Percentiles rank a stretch among this genome's conserved stretches.
phyloP scores from a whole-genome alignment of 37 sponge, comb jelly and placozoan genomes.

The Dysidea cf. avara region DNA sequence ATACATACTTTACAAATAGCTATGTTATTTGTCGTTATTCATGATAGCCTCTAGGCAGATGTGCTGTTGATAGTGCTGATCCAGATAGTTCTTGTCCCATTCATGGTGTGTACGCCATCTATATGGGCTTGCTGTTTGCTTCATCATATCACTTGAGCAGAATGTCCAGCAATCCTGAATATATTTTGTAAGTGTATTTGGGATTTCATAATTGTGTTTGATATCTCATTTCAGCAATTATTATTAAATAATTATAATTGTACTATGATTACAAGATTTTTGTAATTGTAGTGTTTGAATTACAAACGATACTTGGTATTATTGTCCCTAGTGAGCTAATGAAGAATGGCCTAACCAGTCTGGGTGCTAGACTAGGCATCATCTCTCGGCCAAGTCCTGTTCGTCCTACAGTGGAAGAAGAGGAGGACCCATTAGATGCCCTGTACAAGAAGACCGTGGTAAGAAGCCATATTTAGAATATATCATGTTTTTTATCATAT shows the following conservation, averaged over 20 bases:
- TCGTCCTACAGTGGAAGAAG: background rate
- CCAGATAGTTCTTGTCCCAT: background rate
- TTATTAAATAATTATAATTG: too few relatives aligned
- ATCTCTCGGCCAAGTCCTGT: background rate
- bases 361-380: too few relatives aligned
- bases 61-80: too few relatives aligned
- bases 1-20: too few relatives aligned
- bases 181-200: slow-evolving; percentile 46
- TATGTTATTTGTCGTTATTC: too few relatives aligned
- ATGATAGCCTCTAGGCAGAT: too few relatives aligned
- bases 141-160: slow-evolving; percentile 60
- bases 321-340: too few relatives aligned
- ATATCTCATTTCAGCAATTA: background rate
- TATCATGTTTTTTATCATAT: background rate
- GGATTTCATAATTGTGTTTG: background rate
- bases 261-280: too few relatives aligned
- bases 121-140: slow-evolving; percentile 55
- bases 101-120: slow-evolving; percentile 51
- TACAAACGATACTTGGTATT: too few relatives aligned
- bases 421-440: slow-evolving; percentile 44
- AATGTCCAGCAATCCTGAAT: slow-evolving; percentile 68
- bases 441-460: slow-evolving; percentile 36
- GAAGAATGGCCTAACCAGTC: too few relatives aligned
- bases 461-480: background rate
- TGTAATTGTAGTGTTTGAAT: too few relatives aligned